Evolutionary conservation across 1,140 invertebrate genomes (phyloP).

Genomic region (Carcinoscorpius rotundicauda): DNA sequence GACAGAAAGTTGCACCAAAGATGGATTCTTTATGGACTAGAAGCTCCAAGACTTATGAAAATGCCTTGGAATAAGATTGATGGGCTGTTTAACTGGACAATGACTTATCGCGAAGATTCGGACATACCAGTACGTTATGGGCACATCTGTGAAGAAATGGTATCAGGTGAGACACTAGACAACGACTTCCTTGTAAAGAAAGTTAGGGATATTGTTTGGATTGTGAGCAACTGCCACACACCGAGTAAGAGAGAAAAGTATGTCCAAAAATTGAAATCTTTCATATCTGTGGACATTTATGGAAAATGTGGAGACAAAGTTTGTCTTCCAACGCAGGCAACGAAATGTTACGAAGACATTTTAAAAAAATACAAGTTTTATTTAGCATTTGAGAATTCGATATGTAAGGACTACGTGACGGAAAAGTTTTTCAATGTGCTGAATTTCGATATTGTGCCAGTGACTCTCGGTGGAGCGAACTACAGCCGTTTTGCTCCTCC

Average conservation of each 20-base stretch:
- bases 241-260: slow-evolving; percentile 41
- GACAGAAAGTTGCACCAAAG: slow-evolving; percentile 14
- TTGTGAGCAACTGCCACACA: slow-evolving; percentile 48
- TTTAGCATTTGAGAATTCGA: slow-evolving; percentile 32
- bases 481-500: slow-evolving; percentile 46
- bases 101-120: slow-evolving; percentile 36
- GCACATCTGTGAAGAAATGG: slow-evolving; percentile 2
- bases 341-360: slow-evolving; percentile 22
- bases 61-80: neutral
- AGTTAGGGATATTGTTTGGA: slow-evolving; percentile 39
- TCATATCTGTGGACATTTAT: slow-evolving; percentile 51
- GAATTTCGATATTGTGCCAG: slow-evolving; percentile 43
- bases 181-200: slow-evolving; percentile 11
- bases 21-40: slow-evolving; percentile 26
- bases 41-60: slow-evolving; percentile 23
- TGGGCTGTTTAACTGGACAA: slow-evolving; percentile 37
- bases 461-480: slow-evolving; percentile 50
- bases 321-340: slow-evolving; percentile 17
- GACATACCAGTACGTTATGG: slow-evolving; percentile 30
- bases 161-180: too few relatives aligned
- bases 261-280: slow-evolving; percentile 39
- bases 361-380: slow-evolving; percentile 31
- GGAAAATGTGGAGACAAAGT: slow-evolving; percentile 42
- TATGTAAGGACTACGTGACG: slow-evolving; percentile 27
- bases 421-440: slow-evolving; percentile 30